Percentiles rank a stretch among this genome's conserved stretches.
These are phyloP conservation scores for Eupithecia dodoneata DNA, from an alignment of 2,888 invertebrate species.

Conservation along the genomic window DNA sequence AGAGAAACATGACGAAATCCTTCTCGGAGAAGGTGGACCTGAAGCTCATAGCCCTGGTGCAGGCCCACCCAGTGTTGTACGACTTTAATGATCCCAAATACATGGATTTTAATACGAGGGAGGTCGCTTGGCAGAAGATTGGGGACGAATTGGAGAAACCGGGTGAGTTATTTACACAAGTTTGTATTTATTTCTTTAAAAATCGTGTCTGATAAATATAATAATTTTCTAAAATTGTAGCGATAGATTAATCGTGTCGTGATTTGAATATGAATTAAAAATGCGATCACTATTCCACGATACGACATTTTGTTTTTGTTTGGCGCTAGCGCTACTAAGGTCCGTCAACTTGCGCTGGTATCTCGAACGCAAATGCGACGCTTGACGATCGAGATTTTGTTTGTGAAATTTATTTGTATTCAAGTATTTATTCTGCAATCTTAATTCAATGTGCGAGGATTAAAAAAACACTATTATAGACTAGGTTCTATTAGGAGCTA, in stretches of 20 bases:
- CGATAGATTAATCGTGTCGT: slow-evolving; percentile 20
- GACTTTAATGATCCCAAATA: slow-evolving; percentile 69
- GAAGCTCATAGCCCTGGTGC: slow-evolving; percentile 66
- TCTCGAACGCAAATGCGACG: slow-evolving; percentile 26
- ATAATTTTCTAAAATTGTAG: slow-evolving; percentile 15
- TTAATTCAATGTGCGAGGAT: no score
- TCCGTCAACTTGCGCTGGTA: slow-evolving; percentile 22
- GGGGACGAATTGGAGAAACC: slow-evolving; percentile 73
- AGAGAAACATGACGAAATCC: slow-evolving; percentile 48
- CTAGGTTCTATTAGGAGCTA: no score
- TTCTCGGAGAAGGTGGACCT: slow-evolving; percentile 67
- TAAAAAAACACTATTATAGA: no score
- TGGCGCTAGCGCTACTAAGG: slow-evolving; percentile 23
- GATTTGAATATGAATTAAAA: slow-evolving; percentile 26
- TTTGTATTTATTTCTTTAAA: not conserved
- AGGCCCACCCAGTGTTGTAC: slow-evolving; percentile 68
- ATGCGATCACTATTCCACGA: slow-evolving; percentile 25
- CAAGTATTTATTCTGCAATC: not conserved
- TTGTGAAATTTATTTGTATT: not conserved
- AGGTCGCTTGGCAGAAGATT: slow-evolving; percentile 78
- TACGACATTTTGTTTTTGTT: slow-evolving; percentile 28
- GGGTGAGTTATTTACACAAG: slow-evolving; percentile 57
- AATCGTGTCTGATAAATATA: slow-evolving; percentile 44
- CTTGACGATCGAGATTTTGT: not conserved
- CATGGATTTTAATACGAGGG: slow-evolving; percentile 75